phyloP scores from a whole-genome alignment of 2,888 invertebrate species.

The Aleiodes testaceus region DNA sequence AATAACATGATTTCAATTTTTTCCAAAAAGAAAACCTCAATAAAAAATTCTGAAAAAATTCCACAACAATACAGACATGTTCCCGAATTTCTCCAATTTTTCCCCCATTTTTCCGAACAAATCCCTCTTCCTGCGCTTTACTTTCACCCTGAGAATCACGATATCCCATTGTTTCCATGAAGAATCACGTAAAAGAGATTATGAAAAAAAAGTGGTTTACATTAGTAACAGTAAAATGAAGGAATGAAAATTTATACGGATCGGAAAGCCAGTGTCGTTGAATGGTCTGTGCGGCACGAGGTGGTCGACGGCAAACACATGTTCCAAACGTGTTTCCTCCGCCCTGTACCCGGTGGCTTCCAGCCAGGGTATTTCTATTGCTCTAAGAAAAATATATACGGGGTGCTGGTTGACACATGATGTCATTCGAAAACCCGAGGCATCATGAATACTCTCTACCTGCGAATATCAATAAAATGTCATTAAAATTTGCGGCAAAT shows the following conservation, averaged over 20 bases:
- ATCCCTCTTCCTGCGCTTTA: too few relatives aligned
- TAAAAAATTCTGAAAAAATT: too few relatives aligned
- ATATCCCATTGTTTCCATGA: not conserved
- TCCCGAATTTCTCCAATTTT: too few relatives aligned
- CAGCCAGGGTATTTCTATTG: slow-evolving; percentile 28
- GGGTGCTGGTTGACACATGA: slow-evolving; percentile 28
- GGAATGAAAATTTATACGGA: slow-evolving; percentile 42
- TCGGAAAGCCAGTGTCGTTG: slow-evolving; percentile 43
- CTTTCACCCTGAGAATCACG: too few relatives aligned
- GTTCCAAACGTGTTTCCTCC: slow-evolving; percentile 60
- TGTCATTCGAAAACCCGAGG: slow-evolving; percentile 1
- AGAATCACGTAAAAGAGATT: not conserved
- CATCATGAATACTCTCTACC: slow-evolving; percentile 1
- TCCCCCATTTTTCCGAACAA: too few relatives aligned
- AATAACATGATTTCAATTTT: not conserved
- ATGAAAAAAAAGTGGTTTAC: not conserved
- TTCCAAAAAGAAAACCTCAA: too few relatives aligned
- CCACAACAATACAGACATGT: too few relatives aligned
- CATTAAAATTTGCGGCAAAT: too few relatives aligned
- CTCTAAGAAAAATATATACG: slow-evolving; percentile 29
- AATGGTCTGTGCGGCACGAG: slow-evolving; percentile 50
- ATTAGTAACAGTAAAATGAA: slow-evolving; percentile 11
- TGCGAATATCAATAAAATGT: not conserved
- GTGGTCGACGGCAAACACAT: slow-evolving; percentile 61
- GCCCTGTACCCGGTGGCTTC: slow-evolving; percentile 35